A percentile compares a stretch with the other conserved stretches of the same genome.
Evolutionary conservation across 2,888 invertebrate genomes (phyloP).

Genomic region (Pheosia tremula): DNA sequence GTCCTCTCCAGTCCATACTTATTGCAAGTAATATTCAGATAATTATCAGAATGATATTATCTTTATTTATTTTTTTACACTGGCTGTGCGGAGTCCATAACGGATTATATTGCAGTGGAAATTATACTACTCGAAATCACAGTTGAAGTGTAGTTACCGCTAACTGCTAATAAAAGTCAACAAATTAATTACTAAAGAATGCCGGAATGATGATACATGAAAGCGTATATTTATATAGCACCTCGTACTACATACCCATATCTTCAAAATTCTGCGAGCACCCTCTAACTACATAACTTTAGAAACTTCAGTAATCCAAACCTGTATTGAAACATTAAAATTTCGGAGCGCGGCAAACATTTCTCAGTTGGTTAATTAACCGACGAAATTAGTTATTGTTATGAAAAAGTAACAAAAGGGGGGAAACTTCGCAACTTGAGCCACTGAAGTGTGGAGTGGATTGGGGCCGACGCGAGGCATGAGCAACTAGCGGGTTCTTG

Average conservation of each 20-base stretch:
- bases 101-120: too few species aligned
- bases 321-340: conserved; percentile 53
- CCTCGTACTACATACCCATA: conserved; percentile 11
- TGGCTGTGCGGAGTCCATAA: too few species aligned
- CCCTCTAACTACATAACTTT: conserved; percentile 35
- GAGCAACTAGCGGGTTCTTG: conserved; percentile 1
- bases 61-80: too few species aligned
- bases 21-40: too few species aligned
- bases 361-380: conserved; percentile 67
- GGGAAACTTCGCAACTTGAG: conserved; percentile 53
- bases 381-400: conserved; percentile 71
- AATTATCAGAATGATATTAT: too few species aligned
- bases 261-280: conserved; percentile 23
- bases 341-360: conserved; percentile 49
- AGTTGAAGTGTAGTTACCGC: too few species aligned
- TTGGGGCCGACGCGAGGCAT: conserved; percentile 16
- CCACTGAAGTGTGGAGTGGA: conserved; percentile 43
- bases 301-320: conserved; percentile 43
- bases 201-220: neutral
- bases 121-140: too few species aligned
- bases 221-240: neutral
- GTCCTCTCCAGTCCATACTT: too few species aligned
- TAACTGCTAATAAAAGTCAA: neutral
- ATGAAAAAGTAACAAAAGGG: conserved; percentile 64
- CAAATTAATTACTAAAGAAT: neutral